These are phyloP conservation scores for Bombus confusus DNA, from an alignment of 1,140 invertebrate species.

Conservation along the genomic window DNA sequence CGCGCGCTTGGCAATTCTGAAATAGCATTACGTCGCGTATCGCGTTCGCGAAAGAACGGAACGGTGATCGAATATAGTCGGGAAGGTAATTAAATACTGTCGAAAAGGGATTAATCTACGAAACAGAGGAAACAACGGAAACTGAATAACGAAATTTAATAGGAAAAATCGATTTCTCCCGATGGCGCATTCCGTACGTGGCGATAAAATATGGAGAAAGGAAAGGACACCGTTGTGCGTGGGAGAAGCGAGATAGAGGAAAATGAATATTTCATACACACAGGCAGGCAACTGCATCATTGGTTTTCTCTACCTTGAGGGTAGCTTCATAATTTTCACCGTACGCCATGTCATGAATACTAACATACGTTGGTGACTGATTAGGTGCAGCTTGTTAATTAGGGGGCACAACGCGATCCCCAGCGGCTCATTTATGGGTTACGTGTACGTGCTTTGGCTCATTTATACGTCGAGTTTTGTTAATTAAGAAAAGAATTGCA, in stretches of 20 bases:
- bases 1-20: neutral
- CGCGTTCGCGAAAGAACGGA: neutral
- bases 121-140: no score
- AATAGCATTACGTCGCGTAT: neutral
- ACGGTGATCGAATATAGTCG: no score
- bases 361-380: neutral
- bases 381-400: constrained; percentile 5
- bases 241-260: neutral
- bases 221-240: neutral
- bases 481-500: neutral
- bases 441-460: no score
- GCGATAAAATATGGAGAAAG: constrained; percentile 20
- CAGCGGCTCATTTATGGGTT: neutral
- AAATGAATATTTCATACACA: constrained; percentile 43
- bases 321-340: constrained; percentile 24
- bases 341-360: neutral
- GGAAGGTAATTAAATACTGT: no score
- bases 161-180: constrained; percentile 25
- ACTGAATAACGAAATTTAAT: neutral
- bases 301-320: neutral
- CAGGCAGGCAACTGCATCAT: neutral
- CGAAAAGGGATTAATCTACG: no score
- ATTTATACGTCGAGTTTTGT: neutral
- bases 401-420: neutral
- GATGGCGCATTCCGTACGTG: neutral